Conservation (phyloP, 1,140 invertebrate genomes). For the Drosophila saltans region DNA sequence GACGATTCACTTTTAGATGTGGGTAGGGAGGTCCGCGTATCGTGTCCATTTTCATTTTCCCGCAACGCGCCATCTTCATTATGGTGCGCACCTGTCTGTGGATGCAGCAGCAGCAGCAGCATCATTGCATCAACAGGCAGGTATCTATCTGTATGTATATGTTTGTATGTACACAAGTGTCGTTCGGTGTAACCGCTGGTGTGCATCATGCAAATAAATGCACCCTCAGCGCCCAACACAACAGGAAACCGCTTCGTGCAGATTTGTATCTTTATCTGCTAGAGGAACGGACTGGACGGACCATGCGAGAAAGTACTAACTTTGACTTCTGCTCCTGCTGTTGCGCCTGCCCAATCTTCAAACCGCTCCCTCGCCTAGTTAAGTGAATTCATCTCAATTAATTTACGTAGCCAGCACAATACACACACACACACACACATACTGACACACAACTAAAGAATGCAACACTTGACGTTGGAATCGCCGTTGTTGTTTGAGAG, state of each 20-base stretch:
- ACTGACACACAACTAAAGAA: conserved; percentile 25
- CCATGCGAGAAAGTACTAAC: conserved; percentile 63
- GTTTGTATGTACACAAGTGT: conserved; percentile 31
- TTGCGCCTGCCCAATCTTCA: conserved; percentile 22
- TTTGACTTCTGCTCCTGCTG: conserved; percentile 27
- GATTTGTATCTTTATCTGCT: conserved; percentile 80
- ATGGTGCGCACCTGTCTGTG: conserved; percentile 48
- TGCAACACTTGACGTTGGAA: conserved; percentile 40
- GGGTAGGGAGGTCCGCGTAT: conserved; percentile 61
- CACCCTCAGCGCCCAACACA: conserved; percentile 76
- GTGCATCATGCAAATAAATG: conserved; percentile 80
- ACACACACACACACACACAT: conserved; percentile 25
- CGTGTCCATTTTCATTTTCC: conserved; percentile 64
- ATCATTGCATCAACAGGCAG: conserved; percentile 33
- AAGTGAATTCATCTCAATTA: conserved; percentile 79
- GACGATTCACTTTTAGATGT: conserved; percentile 69
- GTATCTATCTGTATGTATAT: conserved; percentile 2
- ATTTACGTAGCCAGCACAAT: conserved; percentile 65
- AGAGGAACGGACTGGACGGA: conserved; percentile 52
- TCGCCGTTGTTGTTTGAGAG: conserved; percentile 43
- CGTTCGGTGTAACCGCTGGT: conserved; percentile 46
- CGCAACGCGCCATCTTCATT: conserved; percentile 55
- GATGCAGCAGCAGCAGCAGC: conserved; percentile 10
- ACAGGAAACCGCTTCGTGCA: conserved; percentile 80
- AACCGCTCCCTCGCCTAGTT: conserved; percentile 47